Conservation (phyloP, 2,113 vertebrate species). For the Corynorhinus townsendii region DNA sequence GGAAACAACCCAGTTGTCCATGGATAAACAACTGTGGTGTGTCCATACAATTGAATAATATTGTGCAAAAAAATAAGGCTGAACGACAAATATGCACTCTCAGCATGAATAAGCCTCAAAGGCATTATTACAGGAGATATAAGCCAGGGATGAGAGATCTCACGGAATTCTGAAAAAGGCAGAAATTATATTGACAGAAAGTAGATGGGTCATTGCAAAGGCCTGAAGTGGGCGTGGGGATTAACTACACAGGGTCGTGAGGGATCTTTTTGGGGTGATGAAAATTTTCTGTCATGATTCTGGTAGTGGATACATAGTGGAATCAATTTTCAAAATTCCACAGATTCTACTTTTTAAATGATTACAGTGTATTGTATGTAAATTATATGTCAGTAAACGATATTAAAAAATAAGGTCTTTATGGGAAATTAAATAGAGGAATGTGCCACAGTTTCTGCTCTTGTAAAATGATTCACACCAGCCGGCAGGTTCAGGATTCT, state of each 20-base stretch:
- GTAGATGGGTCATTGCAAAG: too few species aligned
- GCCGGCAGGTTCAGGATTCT: background rate
- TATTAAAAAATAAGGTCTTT: background rate
- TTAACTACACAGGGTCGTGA: rapidly evolving
- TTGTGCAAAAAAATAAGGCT: background rate
- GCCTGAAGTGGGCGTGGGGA: background rate
- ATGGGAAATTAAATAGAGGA: background rate
- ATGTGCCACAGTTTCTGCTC: background rate
- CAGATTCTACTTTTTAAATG: background rate
- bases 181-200: background rate
- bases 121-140: too few species aligned
- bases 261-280: background rate
- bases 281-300: background rate
- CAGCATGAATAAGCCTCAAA: background rate
- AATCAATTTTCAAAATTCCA: background rate
- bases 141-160: background rate
- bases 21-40: background rate
- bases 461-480: background rate
- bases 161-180: background rate
- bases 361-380: background rate
- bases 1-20: background rate
- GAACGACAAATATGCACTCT: background rate
- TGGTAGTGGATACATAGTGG: background rate
- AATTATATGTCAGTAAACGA: background rate
- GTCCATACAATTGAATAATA: rapidly evolving